Evolutionary conservation across 2,888 invertebrate species (phyloP), one percentile per base, ranked within the genome.

Genomic region (Ptycholaimellus sp.): DNA sequence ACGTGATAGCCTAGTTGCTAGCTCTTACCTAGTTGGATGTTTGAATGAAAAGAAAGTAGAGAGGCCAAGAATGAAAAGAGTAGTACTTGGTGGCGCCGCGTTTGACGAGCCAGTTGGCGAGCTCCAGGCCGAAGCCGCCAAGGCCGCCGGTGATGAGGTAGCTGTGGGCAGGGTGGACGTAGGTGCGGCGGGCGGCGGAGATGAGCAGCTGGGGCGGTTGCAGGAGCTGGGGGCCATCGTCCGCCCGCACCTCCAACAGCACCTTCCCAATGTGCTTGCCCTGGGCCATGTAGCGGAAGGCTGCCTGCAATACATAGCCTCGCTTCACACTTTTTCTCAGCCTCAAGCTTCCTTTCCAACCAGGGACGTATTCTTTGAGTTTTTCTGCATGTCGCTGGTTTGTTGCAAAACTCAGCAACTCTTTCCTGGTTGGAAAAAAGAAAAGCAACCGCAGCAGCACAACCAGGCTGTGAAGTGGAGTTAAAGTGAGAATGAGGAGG

Each of bases 261-360:
- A 93, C 90, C 68, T 93, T 93, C 49, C 93, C 93, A 52, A 90
- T 82, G 63, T 93, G 93, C 59, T 81, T 83, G 42, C 93, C 93
- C 7, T 81, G 75, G 14, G 87, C 90, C 83, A 93, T 90, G 63
- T 70, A 83, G 46, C 69, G 56, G 69, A 85, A 90, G 68, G 35
- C 87, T 87, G 41, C 78, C 71, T 3, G 54, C 1, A 13, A 42
- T 30, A 7, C 5, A 4, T 13, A 3, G n/a, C 7, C 3, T 3
- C 28, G n/a, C 4, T 13, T 13, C 28, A 14, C 13, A 21, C 33
- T 22, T 33, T n/a, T n/a, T n/a, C n/a, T n/a, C n/a, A n/a, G n/a
- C n/a, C n/a, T n/a, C n/a, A n/a, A n/a, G n/a, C n/a, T n/a, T n/a
- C n/a, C n/a, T n/a, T n/a, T n/a, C n/a, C n/a, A n/a, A n/a, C n/a